These are phyloP conservation scores for Delichon dasypus DNA, from an alignment of 2,797 vertebrate species.

Conservation along the genomic window DNA sequence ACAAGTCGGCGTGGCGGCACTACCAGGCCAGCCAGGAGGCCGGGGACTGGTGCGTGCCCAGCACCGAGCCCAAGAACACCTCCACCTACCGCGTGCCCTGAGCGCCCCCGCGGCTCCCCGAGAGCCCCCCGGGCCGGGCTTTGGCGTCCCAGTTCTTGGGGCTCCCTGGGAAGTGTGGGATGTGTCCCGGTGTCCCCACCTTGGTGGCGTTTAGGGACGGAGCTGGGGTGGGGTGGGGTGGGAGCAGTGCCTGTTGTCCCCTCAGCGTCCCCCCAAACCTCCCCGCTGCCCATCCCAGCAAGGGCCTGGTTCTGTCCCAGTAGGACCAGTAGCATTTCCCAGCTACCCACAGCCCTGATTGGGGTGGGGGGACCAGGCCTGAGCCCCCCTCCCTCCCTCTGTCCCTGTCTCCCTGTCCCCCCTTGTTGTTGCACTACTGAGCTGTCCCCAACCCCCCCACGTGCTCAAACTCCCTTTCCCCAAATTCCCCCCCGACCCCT, in stretches of 20 bases:
- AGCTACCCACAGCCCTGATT: too few species aligned
- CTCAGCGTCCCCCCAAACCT: neutral
- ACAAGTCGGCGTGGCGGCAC: slow-evolving; percentile 92
- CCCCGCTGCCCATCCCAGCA: neutral
- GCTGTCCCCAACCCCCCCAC: neutral
- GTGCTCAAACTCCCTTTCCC: too few species aligned
- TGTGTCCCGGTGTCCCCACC: neutral
- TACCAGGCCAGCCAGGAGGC: slow-evolving; percentile 90
- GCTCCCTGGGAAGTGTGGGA: too few species aligned
- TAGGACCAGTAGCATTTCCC: neutral
- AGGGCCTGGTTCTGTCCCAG: neutral
- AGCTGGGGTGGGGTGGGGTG: neutral
- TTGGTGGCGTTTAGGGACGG: neutral
- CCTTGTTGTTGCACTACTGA: neutral
- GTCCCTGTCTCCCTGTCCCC: neutral
- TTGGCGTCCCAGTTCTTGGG: neutral
- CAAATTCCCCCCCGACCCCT: neutral
- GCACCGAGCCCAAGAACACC: slow-evolving; percentile 90
- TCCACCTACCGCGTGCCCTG: slow-evolving; percentile 81
- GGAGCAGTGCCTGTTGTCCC: neutral
- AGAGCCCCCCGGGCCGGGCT: too few species aligned
- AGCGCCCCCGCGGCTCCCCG: neutral
- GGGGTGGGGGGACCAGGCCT: too few species aligned
- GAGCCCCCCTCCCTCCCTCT: too few species aligned
- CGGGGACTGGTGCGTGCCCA: slow-evolving; percentile 94